These are phyloP conservation scores for Dunckerocampus dactyliophorus DNA, from an alignment of 2,113 vertebrate genomes.

Conservation along the genomic window DNA sequence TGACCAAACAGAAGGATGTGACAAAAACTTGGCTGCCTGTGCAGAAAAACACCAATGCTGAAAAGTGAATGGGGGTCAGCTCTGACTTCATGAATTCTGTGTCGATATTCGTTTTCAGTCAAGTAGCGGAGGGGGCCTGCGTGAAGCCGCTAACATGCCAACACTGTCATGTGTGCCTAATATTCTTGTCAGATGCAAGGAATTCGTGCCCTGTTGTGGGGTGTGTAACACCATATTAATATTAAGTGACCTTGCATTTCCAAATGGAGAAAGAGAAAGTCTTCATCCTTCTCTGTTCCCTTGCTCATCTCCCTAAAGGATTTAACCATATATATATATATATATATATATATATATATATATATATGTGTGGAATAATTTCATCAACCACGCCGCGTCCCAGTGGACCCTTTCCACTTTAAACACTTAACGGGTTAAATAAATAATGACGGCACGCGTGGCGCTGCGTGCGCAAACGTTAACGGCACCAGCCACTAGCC, in stretches of 20 bases:
- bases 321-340: constrained; percentile 32
- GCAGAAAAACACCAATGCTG: background rate
- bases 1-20: constrained; percentile 36
- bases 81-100: constrained; percentile 13
- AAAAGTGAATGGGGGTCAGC: constrained; percentile 18
- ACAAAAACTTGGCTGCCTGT: constrained; percentile 1
- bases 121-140: constrained; percentile 23
- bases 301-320: constrained; percentile 42
- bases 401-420: constrained; percentile 74
- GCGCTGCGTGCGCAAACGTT: constrained; percentile 45
- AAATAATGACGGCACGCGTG: constrained; percentile 79
- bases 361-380: constrained; percentile 57
- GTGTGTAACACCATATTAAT: constrained; percentile 12
- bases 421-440: constrained; percentile 88
- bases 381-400: constrained; percentile 69
- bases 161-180: constrained; percentile 5
- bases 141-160: constrained; percentile 9
- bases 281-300: constrained; percentile 20
- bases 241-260: constrained; percentile 20
- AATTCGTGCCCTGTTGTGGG: constrained; percentile 12
- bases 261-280: constrained; percentile 17
- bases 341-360: constrained; percentile 17
- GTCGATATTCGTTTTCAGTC: constrained; percentile 18
- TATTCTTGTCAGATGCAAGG: constrained; percentile 14
- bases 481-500: constrained; percentile 68